Conservation (phyloP, 2,888 invertebrate species). For the Danaus chrysippus region DNA sequence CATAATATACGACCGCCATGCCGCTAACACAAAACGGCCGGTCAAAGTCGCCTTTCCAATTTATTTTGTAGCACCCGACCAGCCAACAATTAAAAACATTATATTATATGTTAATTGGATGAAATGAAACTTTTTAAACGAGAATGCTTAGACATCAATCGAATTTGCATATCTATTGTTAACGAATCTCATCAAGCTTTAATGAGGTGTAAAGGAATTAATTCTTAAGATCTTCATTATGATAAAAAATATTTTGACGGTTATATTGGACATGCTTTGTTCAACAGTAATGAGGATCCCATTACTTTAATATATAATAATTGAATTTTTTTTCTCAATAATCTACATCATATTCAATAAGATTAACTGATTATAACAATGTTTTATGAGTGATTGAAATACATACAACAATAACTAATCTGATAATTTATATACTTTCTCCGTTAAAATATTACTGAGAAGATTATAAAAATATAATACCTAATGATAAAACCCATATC, state of each 20-base stretch:
- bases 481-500: background rate
- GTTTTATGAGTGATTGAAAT: too few species aligned
- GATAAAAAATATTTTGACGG: constrained; percentile 61
- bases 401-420: too few species aligned
- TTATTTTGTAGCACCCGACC: constrained; percentile 55
- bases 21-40: constrained; percentile 54
- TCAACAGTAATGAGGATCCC: constrained; percentile 62
- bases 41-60: constrained; percentile 53
- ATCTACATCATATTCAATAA: background rate
- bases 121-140: constrained; percentile 48
- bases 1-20: constrained; percentile 54
- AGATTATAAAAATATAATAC: background rate
- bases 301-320: constrained; percentile 37
- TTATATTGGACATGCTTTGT: constrained; percentile 49
- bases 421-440: too few species aligned
- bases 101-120: constrained; percentile 58
- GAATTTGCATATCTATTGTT: constrained; percentile 72
- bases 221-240: constrained; percentile 58
- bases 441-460: background rate
- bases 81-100: constrained; percentile 48
- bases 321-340: background rate
- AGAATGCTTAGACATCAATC: constrained; percentile 61
- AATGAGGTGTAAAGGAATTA: constrained; percentile 75
- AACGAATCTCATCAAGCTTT: constrained; percentile 58
- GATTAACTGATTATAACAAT: background rate